Percentiles rank a stretch among this genome's conserved stretches.
These are phyloP conservation scores for Amblyjoppa proteus DNA, from an alignment of 2,888 invertebrate genomes.

Conservation along the genomic window DNA sequence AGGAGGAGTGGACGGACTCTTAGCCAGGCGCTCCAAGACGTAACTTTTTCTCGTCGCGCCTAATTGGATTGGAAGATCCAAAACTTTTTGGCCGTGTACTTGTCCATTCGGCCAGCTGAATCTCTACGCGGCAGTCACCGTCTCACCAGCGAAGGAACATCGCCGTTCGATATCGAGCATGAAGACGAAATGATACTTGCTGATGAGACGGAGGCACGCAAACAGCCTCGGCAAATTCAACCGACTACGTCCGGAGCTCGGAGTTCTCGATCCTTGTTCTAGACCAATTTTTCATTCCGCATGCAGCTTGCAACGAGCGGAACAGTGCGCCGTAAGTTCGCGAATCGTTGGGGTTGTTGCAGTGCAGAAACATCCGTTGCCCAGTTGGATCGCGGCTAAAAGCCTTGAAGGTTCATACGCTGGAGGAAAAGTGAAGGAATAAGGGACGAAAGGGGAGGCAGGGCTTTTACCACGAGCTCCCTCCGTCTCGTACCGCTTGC, in stretches of 20 bases:
- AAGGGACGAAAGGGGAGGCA: constrained; percentile 34
- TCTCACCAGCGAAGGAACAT: neutral
- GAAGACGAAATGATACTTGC: neutral
- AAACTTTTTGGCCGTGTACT: neutral
- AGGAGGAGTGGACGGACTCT: no score
- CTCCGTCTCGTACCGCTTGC: constrained; percentile 11
- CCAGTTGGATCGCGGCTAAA: constrained; percentile 66
- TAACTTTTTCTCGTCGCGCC: neutral
- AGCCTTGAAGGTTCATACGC: constrained; percentile 47
- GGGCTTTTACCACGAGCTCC: constrained; percentile 51
- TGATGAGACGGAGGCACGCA: neutral
- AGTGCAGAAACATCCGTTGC: constrained; percentile 56
- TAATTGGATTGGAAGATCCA: neutral
- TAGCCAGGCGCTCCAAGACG: neutral
- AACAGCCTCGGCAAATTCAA: neutral
- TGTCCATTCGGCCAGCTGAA: neutral
- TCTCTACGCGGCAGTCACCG: neutral
- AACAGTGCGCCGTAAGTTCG: no score
- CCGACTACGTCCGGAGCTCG: neutral
- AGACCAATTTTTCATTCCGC: neutral
- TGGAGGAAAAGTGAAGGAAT: constrained; percentile 32
- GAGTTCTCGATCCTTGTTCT: neutral
- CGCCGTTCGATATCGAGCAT: neutral
- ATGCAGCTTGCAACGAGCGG: neutral
- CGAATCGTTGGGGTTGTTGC: constrained; percentile 43